Base-by-base conservation (phyloP, 35 echinoderm and acorn worm species). In the Chiridota heheva region DNA sequence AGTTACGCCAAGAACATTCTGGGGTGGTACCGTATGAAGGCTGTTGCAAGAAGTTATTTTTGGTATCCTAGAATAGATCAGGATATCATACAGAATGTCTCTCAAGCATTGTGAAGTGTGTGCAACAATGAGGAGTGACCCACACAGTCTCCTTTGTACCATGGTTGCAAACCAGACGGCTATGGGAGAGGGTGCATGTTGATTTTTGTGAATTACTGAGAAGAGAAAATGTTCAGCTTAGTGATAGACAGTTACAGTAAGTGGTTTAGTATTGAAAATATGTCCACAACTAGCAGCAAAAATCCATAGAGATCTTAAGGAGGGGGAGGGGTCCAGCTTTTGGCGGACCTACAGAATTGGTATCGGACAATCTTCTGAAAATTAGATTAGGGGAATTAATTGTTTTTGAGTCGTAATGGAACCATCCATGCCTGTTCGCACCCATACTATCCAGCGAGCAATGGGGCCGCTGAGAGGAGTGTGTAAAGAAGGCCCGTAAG, bases 311-410 rank as follows among this genome's bases (percentile, higher is more conserved):
- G 48, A 40, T 32, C 5, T 48, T 84, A 41, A 61, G 75, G 45
- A 58, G 32, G 45, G 37, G 30, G 13, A 42, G 30, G 72, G 84
- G 89, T 85, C 80, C 72, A 7, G 56, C 39, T 20, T 73, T 74
- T 89, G 91, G 91, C 18, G 65, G 89, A 48, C 86, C 81, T 13
- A 37, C 47, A 6, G 47, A n/a, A 18, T 40, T 78, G 25, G 91
- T 95, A 69, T 80, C 78, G 13, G 91, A 95, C 62, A 95, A 95
- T 73, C 86, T 86, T 16, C 86, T 80, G 24, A 80, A 89, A 27
- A 78, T 89, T 67, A 66, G 72, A 8, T 86, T 77, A 32, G 68
- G 81, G 43, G 83, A 60, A 32, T 81, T 86, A 73, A 26, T 39
- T 76, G 35, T 90, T 90, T 55, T 38, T 74, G 20, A 83, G 56